Evolutionary conservation across 2,113 vertebrate species (phyloP), one percentile per base, ranked within the genome.

Genomic region (Apeltes quadracus): DNA sequence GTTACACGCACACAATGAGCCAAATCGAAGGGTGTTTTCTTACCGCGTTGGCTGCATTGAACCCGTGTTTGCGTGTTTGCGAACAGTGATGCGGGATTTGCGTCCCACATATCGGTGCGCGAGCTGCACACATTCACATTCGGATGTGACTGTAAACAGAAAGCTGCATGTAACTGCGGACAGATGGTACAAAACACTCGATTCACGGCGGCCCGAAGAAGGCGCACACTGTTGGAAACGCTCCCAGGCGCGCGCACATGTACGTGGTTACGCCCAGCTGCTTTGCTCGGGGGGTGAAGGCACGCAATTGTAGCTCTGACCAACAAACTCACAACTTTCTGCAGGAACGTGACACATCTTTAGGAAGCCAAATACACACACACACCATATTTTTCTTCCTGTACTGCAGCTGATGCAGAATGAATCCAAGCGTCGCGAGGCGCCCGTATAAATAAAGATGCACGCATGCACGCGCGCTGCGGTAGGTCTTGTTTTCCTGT

Each of bases 401-500:
- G 2, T 54, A 16, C 56, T 23, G n/a, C 38, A 23, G 25, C 22
- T 64, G 23, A 22, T 64, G 14, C 29, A 66, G 61, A 61, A 15
- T 61, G 61, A 71, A 61, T 54, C 36, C 51, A 7, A 2, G 25
- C 68, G 56, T 50, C 61, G 56, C 34, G 2, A 53, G 20, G 62
- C 25, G 34, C 34, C 22, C 12, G n/a, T 23, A 27, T 29, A n/a
- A 22, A 38, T 55, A 44, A n/a, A 56, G 29, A 2, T 29, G 29
- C 29, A 29, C 5, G 29, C 29, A 29, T 12, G 15, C 43, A 39
- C 13, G 11, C n/a, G 22, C 65, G 5, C 70, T 61, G 77, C 22
- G 73, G 77, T 75, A 11, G 78, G 78, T 84, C 75, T 63, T 76
- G 69, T 78, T 79, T 68, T 82, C 51, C 12, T 53, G 77, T 78